Conservation (phyloP, 2,888 invertebrate genomes). For the Endotricha flammealis region DNA sequence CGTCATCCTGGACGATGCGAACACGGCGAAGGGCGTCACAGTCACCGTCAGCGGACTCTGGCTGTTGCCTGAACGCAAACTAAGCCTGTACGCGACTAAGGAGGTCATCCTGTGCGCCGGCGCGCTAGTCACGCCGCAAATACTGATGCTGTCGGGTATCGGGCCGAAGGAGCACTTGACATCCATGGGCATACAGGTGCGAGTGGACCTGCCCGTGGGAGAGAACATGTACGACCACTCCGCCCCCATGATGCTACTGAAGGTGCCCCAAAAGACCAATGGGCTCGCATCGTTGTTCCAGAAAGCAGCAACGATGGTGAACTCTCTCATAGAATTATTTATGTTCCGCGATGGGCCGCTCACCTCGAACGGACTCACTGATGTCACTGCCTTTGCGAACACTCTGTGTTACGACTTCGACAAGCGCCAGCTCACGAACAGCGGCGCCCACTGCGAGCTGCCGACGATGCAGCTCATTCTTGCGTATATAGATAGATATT, state of each 20-base stretch:
- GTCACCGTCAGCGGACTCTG: too few relatives aligned
- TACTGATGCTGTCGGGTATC: conserved; percentile 53
- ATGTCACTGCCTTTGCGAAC: conserved; percentile 40
- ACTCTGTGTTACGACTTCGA: conserved; percentile 41
- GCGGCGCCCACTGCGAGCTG: conserved; percentile 35
- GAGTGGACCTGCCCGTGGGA: conserved; percentile 45
- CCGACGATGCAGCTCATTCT: conserved; percentile 43
- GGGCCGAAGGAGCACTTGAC: conserved; percentile 42
- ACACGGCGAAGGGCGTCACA: conserved; percentile 38
- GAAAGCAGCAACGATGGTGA: conserved; percentile 4
- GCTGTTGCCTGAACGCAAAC: conserved; percentile 4
- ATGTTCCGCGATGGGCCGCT: conserved; percentile 30
- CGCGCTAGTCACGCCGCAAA: conserved; percentile 45
- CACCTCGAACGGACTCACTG: conserved; percentile 44
- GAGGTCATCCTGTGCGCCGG: conserved; percentile 57
- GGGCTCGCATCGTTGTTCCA: too few relatives aligned
- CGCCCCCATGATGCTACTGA: conserved; percentile 31
- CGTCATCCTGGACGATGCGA: conserved; percentile 38
- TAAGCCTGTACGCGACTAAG: conserved; percentile 33
- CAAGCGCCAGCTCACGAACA: conserved; percentile 24
- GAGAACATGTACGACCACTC: conserved; percentile 46
- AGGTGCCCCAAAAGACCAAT: conserved; percentile 28
- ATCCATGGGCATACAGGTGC: conserved; percentile 31
- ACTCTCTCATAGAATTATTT: conserved; percentile 26
- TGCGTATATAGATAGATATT: conserved; percentile 32